Conservation (phyloP, 1,140 invertebrate species). For the Nixonia krombeini region DNA sequence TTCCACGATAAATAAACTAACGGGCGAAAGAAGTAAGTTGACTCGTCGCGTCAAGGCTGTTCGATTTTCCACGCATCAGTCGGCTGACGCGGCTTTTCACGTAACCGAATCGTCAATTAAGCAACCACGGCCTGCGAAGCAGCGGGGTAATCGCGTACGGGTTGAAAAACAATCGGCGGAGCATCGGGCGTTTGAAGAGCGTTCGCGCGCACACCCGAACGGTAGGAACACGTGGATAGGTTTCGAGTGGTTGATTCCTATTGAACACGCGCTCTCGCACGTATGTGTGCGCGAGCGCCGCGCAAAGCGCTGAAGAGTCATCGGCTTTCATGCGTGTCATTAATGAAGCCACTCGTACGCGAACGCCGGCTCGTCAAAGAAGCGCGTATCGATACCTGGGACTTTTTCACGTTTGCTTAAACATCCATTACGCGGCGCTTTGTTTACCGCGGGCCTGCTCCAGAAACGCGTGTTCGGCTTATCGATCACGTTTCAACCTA, state of each 20-base stretch:
- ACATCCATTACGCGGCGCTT: constrained; percentile 22
- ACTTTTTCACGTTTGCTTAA: constrained; percentile 14
- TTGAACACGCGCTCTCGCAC: constrained; percentile 12
- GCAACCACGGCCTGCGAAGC: too few relatives aligned
- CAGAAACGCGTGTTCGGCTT: too few relatives aligned
- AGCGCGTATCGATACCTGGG: constrained; percentile 26
- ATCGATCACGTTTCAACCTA: too few relatives aligned
- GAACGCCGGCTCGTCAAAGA: constrained; percentile 11
- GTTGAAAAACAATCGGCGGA: too few relatives aligned
- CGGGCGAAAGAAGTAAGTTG: constrained; percentile 30
- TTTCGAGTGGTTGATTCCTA: constrained; percentile 21
- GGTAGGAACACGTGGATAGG: constrained; percentile 4
- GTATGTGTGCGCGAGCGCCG: neutral
- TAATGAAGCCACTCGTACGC: constrained; percentile 21
- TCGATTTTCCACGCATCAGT: constrained; percentile 35
- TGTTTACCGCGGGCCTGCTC: too few relatives aligned
- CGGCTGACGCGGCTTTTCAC: too few relatives aligned
- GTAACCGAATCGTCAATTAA: too few relatives aligned
- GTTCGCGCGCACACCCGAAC: neutral
- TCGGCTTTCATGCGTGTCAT: constrained; percentile 26
- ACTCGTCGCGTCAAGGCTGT: constrained; percentile 29
- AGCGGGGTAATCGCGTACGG: too few relatives aligned
- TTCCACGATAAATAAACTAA: constrained; percentile 46
- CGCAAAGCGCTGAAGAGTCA: constrained; percentile 21
- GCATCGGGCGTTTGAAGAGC: too few relatives aligned